These are phyloP conservation scores for Fregata magnificens DNA, from an alignment of 2,113 vertebrate species.

Conservation along the genomic window DNA sequence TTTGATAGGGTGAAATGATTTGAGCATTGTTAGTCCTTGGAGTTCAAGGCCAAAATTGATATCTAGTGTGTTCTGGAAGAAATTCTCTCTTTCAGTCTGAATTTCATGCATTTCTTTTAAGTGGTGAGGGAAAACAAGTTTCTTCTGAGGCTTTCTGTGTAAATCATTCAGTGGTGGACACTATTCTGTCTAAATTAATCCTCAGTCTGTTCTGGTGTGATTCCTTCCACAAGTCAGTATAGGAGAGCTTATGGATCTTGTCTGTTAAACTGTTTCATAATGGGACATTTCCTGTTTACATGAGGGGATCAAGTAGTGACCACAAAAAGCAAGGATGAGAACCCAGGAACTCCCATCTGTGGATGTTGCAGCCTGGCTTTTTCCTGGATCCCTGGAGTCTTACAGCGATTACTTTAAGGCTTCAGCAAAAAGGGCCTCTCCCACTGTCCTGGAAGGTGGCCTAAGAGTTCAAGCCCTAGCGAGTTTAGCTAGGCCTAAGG, in stretches of 20 bases:
- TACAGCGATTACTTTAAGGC: fast-evolving
- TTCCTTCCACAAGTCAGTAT: background rate
- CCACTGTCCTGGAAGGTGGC: background rate
- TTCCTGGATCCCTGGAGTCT: background rate
- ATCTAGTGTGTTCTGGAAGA: background rate
- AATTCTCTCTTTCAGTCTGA: background rate
- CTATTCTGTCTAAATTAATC: background rate
- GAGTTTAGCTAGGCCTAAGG: background rate
- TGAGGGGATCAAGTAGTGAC: background rate
- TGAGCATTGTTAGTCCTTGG: background rate
- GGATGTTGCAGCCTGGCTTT: background rate
- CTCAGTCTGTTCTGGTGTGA: background rate
- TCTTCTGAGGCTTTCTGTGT: background rate
- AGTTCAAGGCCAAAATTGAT: background rate
- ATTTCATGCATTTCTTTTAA: background rate
- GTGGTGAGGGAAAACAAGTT: background rate
- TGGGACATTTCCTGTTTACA: background rate
- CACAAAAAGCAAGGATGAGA: background rate
- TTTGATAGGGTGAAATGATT: background rate
- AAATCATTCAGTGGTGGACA: background rate
- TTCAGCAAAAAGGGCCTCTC: background rate
- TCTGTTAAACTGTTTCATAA: background rate
- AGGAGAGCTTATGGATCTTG: background rate
- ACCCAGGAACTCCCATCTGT: background rate
- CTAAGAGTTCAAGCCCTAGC: background rate